A percentile compares a stretch with the other conserved stretches of the same genome.
Evolutionary conservation across 2,797 vertebrate genomes (phyloP).

Genomic region (Rhinophrynus dorsalis): DNA sequence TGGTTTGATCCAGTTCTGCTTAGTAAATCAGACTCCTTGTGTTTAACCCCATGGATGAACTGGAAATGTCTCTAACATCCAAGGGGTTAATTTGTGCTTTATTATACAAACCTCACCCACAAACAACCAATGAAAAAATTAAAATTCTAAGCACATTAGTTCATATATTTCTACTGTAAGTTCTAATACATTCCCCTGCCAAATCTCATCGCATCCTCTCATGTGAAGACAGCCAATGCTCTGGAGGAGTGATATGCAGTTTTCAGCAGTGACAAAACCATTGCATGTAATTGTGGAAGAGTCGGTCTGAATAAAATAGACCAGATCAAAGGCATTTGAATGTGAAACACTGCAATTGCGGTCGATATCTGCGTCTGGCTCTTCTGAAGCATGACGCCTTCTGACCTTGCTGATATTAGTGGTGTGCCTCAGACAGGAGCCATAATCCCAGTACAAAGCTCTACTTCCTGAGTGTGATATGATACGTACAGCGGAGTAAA

Average conservation of each 20-base stretch:
- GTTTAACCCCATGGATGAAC: too few species aligned
- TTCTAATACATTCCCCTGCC: neutral
- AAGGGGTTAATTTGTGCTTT: neutral
- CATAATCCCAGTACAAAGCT: constrained; percentile 14
- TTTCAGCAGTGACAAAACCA: neutral
- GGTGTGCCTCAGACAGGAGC: constrained; percentile 21
- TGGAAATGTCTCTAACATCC: too few species aligned
- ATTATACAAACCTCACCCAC: neutral
- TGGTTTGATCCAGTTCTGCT: too few species aligned
- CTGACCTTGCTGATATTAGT: constrained; percentile 31
- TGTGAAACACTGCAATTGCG: constrained; percentile 30
- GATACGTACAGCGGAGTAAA: neutral
- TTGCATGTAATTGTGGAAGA: constrained; percentile 5
- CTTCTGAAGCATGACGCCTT: constrained; percentile 29
- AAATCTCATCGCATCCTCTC: neutral
- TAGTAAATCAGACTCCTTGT: too few species aligned
- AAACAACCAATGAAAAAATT: neutral
- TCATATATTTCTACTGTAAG: neutral
- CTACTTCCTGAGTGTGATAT: neutral
- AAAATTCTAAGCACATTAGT: neutral
- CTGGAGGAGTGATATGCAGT: neutral
- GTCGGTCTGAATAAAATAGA: constrained; percentile 3
- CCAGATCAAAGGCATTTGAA: constrained; percentile 41
- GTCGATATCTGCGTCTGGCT: constrained; percentile 42
- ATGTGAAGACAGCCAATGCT: neutral